These are phyloP conservation scores for Chondrilla cf. caribensis DNA, from an alignment of 37 sponge, comb jelly and placozoan species.

Conservation along the genomic window DNA sequence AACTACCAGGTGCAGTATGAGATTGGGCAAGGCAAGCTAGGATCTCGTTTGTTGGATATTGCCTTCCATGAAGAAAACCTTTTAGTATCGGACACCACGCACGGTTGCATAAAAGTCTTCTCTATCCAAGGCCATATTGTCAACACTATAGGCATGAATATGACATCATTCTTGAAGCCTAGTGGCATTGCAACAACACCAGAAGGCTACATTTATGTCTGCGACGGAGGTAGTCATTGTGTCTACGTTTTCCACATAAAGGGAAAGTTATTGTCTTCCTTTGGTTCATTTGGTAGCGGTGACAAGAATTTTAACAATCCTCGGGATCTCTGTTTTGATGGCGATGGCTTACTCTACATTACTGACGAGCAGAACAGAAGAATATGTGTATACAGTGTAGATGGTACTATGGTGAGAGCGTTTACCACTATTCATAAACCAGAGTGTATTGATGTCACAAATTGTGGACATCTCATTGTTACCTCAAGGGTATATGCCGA, in stretches of 20 bases:
- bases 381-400: neutral
- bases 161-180: neutral
- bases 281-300: neutral
- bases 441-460: neutral
- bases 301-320: neutral
- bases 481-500: neutral
- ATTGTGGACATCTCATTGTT: neutral
- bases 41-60: no score
- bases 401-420: neutral
- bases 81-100: no score
- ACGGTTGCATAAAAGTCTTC: no score
- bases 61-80: no score
- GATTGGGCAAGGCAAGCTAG: no score
- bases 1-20: no score
- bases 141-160: no score
- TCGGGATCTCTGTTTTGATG: neutral
- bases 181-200: neutral
- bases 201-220: neutral
- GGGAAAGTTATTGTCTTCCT: neutral
- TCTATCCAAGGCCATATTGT: no score
- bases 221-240: neutral
- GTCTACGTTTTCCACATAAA: neutral
- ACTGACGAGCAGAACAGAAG: neutral
- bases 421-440: neutral
- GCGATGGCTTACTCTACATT: neutral